Conservation (phyloP, 2,113 vertebrate genomes). For the Neodontobutis hainanensis region DNA sequence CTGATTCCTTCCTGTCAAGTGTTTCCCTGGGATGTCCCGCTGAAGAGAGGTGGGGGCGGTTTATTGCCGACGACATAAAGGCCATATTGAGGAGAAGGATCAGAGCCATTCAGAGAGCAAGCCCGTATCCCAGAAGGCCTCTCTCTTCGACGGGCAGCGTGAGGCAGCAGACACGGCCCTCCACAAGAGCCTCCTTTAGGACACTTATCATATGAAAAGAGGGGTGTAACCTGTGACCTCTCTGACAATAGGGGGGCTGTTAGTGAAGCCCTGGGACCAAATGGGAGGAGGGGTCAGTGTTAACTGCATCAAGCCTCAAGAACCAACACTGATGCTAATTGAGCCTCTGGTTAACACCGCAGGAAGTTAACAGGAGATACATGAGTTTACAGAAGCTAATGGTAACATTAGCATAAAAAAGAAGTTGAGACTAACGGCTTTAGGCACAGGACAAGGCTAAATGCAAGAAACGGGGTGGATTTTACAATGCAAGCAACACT, state of each 20-base stretch:
- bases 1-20: slow-evolving; percentile 9
- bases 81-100: slow-evolving; percentile 19
- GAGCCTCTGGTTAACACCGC: slow-evolving; percentile 3
- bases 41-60: slow-evolving; percentile 18
- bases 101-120: slow-evolving; percentile 20
- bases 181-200: slow-evolving; percentile 15
- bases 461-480: background rate
- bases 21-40: slow-evolving; percentile 15
- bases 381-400: slow-evolving; percentile 7
- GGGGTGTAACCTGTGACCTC: slow-evolving; percentile 22
- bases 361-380: slow-evolving; percentile 11
- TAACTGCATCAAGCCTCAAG: background rate
- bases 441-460: background rate
- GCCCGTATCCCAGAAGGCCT: slow-evolving; percentile 13
- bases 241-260: slow-evolving; percentile 20
- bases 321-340: slow-evolving; percentile 15
- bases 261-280: slow-evolving; percentile 14
- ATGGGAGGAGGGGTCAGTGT: background rate
- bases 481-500: background rate
- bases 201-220: slow-evolving; percentile 45
- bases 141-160: slow-evolving; percentile 7
- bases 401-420: slow-evolving; percentile 3
- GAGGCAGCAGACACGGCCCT: slow-evolving; percentile 15
- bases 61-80: slow-evolving; percentile 26
- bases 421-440: background rate